These are phyloP conservation scores for Corythaixoides concolor DNA, from an alignment of 2,113 vertebrate species.

Conservation along the genomic window DNA sequence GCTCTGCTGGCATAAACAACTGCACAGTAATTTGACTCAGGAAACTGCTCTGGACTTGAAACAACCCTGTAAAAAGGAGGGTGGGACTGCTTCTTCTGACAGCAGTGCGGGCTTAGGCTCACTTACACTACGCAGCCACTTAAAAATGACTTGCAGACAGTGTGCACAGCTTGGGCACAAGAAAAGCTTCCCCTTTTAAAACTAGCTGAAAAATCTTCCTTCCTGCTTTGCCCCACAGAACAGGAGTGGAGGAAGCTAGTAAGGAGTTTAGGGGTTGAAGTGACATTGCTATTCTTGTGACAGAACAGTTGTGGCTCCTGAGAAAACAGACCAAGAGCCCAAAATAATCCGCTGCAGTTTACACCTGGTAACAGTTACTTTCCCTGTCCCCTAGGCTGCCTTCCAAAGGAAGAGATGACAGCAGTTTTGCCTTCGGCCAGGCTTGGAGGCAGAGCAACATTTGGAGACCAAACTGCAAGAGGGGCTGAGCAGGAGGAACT, in stretches of 20 bases:
- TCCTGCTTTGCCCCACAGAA: background rate
- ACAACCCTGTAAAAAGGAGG: background rate
- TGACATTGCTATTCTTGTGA: background rate
- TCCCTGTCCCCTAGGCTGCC: background rate
- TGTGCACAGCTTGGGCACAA: accelerated
- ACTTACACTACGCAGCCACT: background rate
- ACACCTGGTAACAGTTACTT: background rate
- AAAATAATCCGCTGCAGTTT: background rate
- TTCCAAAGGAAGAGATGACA: background rate
- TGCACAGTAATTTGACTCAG: accelerated
- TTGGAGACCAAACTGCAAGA: background rate
- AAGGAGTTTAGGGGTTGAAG: background rate
- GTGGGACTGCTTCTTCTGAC: background rate
- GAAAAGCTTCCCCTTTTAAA: background rate
- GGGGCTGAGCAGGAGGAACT: background rate
- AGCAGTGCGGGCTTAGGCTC: background rate
- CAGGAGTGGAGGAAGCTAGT: background rate
- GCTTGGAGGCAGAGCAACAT: background rate
- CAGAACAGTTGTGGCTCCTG: background rate
- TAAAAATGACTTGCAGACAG: background rate
- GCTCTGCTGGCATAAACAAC: background rate
- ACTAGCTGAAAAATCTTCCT: background rate
- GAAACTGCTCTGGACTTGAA: background rate
- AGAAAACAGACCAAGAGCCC: background rate
- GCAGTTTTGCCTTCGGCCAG: background rate